Evolutionary conservation across 2,888 invertebrate species (phyloP).

Genomic region (Apamea sordens): DNA sequence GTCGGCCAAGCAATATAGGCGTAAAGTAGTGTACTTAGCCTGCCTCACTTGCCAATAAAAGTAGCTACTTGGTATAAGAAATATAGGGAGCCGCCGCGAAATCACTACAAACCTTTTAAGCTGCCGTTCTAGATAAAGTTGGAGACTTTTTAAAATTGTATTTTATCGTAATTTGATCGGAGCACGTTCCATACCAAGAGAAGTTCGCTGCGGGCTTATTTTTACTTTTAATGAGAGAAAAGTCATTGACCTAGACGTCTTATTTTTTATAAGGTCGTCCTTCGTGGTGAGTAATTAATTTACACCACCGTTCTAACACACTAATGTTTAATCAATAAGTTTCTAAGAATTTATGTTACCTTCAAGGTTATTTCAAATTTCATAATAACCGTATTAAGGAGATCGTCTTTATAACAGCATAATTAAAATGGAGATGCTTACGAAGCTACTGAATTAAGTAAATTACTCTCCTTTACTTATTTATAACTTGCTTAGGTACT

Average conservation of each 20-base stretch:
- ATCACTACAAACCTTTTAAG: constrained; percentile 70
- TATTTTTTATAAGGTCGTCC: constrained; percentile 15
- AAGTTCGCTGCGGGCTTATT: constrained; percentile 49
- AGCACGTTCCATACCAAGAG: constrained; percentile 41
- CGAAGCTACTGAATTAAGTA: neutral
- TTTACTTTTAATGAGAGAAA: constrained; percentile 51
- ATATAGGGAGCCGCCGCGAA: constrained; percentile 63
- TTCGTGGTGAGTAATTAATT: constrained; percentile 24
- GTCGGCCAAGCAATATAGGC: constrained; percentile 69
- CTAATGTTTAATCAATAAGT: constrained; percentile 25
- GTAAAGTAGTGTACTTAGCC: constrained; percentile 74
- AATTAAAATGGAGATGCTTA: neutral
- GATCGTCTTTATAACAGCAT: neutral
- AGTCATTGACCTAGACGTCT: constrained; percentile 19
- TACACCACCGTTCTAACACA: constrained; percentile 2
- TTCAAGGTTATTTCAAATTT: constrained; percentile 25
- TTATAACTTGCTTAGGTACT: neutral
- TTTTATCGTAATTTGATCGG: constrained; percentile 65
- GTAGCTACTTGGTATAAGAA: constrained; percentile 68
- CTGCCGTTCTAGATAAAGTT: constrained; percentile 61
- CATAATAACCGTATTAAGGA: constrained; percentile 20
- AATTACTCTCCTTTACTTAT: constrained; percentile 14
- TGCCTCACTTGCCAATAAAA: constrained; percentile 73
- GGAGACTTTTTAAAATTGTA: constrained; percentile 56
- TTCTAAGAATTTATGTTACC: constrained; percentile 14